phyloP scores from a whole-genome alignment of 2,797 vertebrate genomes.

The Poecilia velifera region DNA sequence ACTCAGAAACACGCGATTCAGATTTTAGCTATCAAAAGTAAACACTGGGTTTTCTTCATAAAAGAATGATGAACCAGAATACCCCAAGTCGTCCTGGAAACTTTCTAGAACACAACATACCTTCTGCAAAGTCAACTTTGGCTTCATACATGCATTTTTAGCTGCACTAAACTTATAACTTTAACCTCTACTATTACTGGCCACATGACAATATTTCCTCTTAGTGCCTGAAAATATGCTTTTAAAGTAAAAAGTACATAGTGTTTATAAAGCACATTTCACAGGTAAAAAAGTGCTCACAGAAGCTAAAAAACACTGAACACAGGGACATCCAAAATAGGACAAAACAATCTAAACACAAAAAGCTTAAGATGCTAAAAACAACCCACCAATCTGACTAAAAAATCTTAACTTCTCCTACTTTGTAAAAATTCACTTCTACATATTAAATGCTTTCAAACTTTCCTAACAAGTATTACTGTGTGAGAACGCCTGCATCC shows the following conservation, averaged over 20 bases:
- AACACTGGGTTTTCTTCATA: background rate
- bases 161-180: background rate
- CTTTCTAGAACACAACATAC: background rate
- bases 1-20: background rate
- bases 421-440: background rate
- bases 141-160: background rate
- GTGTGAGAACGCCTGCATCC: background rate
- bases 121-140: background rate
- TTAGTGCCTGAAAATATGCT: background rate
- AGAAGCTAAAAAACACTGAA: background rate
- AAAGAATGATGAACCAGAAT: background rate
- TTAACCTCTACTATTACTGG: background rate
- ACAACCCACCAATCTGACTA: background rate
- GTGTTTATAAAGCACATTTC: background rate
- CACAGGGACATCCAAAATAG: background rate
- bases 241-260: background rate
- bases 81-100: background rate
- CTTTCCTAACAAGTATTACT: background rate
- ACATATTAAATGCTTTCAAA: background rate
- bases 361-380: background rate
- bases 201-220: background rate
- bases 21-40: background rate
- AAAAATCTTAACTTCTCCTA: background rate
- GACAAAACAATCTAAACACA: background rate
- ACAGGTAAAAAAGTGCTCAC: background rate